phyloP scores from a whole-genome alignment of 2,113 vertebrate species.

The Menura novaehollandiae region DNA sequence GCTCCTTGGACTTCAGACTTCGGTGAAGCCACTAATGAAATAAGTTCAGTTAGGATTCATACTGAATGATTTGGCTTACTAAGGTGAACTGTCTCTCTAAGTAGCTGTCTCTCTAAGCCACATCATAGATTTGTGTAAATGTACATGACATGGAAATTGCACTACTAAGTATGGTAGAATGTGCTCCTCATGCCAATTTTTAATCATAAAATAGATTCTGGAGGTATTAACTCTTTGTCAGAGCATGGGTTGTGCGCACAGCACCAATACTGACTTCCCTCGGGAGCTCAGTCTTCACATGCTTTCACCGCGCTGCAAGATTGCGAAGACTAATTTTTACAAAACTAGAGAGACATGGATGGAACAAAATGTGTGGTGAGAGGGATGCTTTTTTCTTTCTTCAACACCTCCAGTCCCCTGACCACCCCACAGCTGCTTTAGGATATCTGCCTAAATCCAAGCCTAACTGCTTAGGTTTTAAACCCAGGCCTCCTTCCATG shows the following conservation, averaged over 20 bases:
- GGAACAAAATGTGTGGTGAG: background rate
- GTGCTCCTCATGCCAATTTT: background rate
- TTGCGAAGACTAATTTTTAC: background rate
- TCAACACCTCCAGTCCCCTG: fast-evolving
- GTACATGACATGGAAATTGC: background rate
- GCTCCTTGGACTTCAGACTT: background rate
- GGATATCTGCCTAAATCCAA: background rate
- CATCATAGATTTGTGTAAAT: background rate
- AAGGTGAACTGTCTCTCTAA: background rate
- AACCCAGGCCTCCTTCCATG: background rate
- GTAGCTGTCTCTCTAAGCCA: background rate
- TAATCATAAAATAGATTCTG: background rate
- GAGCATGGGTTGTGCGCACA: background rate
- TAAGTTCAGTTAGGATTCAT: background rate
- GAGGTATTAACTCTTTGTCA: background rate
- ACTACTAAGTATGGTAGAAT: background rate
- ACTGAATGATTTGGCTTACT: background rate
- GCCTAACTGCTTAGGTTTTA: background rate
- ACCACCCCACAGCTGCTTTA: background rate
- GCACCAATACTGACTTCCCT: background rate
- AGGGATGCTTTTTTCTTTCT: fast-evolving
- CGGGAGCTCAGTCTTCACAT: background rate
- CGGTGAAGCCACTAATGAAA: background rate
- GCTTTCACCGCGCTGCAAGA: background rate
- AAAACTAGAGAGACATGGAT: background rate